These are phyloP conservation scores for Bungarus multicinctus DNA, from an alignment of 2,113 vertebrate genomes.

Conservation along the genomic window DNA sequence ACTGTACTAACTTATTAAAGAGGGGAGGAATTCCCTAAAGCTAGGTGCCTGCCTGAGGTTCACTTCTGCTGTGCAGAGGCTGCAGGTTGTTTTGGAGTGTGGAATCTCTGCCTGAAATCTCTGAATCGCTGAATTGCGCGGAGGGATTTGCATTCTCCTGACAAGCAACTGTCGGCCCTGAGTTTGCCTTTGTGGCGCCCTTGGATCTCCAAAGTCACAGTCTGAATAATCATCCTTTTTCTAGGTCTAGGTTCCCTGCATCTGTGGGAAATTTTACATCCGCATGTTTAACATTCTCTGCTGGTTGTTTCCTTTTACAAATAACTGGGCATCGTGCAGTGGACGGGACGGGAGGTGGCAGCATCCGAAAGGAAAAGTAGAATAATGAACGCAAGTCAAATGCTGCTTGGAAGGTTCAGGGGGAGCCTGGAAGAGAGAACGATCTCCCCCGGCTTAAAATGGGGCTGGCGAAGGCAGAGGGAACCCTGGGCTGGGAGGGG, in stretches of 20 bases:
- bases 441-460: not conserved
- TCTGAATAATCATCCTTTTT: constrained; percentile 17
- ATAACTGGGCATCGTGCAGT: not conserved
- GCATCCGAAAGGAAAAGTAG: not conserved
- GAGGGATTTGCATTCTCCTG: not conserved
- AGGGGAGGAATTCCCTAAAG: not conserved
- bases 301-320: not conserved
- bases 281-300: not conserved
- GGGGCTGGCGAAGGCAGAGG: not conserved
- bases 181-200: not conserved
- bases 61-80: rapidly evolving
- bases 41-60: not conserved
- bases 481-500: not conserved
- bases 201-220: not conserved
- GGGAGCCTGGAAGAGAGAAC: not conserved
- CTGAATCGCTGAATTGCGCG: not conserved
- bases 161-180: not conserved
- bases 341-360: not conserved
- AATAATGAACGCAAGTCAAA: too few species aligned
- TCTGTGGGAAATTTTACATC: constrained; percentile 19
- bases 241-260: constrained; percentile 2
- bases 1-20: not conserved
- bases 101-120: constrained; percentile 12
- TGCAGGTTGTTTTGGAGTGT: not conserved
- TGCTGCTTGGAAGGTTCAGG: not conserved